Evolutionary conservation across 2,797 vertebrate genomes (phyloP).

Genomic region (Notoglanidium macrostoma): DNA sequence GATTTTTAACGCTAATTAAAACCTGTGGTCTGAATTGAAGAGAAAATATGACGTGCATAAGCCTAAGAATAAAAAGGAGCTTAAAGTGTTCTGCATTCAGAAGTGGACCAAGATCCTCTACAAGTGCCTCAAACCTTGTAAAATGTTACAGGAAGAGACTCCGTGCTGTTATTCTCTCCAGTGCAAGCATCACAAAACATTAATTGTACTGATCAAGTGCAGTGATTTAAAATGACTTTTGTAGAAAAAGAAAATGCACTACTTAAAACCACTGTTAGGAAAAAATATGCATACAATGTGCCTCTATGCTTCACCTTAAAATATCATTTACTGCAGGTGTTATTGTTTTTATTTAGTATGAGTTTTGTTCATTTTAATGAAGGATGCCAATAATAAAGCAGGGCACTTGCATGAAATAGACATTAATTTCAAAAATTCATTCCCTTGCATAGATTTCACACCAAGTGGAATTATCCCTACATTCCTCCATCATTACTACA

Average conservation of each 20-base stretch:
- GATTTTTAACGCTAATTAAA: neutral
- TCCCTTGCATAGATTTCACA: conserved; percentile 78
- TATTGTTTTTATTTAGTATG: neutral
- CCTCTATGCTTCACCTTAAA: neutral
- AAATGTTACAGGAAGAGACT: neutral
- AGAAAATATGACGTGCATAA: neutral
- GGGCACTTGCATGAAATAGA: neutral
- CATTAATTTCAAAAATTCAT: conserved; percentile 37
- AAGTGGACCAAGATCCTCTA: neutral
- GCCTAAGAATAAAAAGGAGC: neutral
- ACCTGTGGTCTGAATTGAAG: neutral
- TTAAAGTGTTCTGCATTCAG: neutral
- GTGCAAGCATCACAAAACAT: neutral
- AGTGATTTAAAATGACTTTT: neutral
- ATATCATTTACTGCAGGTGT: neutral
- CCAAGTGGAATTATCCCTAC: conserved; percentile 65
- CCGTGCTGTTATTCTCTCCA: neutral
- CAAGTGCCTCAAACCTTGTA: neutral
- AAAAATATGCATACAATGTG: neutral
- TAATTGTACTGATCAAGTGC: neutral
- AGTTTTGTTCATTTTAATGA: neutral
- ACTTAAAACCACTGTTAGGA: neutral
- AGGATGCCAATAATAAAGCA: neutral
- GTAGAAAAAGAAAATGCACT: neutral
- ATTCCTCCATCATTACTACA: conserved; percentile 50